These are phyloP conservation scores for Clostera curtula DNA, from an alignment of 2,888 invertebrate genomes.

Conservation along the genomic window DNA sequence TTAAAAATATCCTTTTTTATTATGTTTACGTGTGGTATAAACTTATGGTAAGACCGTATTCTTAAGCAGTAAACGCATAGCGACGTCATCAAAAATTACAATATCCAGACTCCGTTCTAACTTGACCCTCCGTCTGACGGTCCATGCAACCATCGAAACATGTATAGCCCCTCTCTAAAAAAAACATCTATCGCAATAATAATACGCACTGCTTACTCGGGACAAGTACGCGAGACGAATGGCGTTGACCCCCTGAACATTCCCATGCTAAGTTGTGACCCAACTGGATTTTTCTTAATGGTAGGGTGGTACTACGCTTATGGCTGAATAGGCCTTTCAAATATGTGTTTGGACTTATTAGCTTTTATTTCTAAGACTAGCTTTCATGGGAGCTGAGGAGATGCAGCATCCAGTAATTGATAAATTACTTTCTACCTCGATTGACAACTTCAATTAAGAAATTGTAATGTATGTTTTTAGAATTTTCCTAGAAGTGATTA, in stretches of 20 bases:
- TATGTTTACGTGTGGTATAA: no score
- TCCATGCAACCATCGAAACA: no score
- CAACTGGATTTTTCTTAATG: conserved; percentile 67
- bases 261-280: conserved; percentile 59
- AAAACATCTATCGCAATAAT: conserved; percentile 74
- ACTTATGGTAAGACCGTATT: no score
- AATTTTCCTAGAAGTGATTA: no score
- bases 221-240: conserved; percentile 70
- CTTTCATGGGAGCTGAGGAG: conserved; percentile 44
- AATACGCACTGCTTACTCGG: conserved; percentile 66
- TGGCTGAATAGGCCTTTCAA: conserved; percentile 61
- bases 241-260: conserved; percentile 72
- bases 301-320: conserved; percentile 56
- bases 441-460: conserved; percentile 15
- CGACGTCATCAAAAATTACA: no score
- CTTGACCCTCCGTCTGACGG: no score
- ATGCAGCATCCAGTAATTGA: conserved; percentile 24
- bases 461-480: not conserved
- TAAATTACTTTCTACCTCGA: conserved; percentile 26
- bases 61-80: no score
- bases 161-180: no score
- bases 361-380: conserved; percentile 64
- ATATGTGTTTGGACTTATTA: conserved; percentile 62
- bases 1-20: no score
- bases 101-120: no score